A percentile compares a stretch with the other conserved stretches of the same genome.
phyloP scores from a whole-genome alignment of 2,888 invertebrate species.

The Tinea trinotella region DNA sequence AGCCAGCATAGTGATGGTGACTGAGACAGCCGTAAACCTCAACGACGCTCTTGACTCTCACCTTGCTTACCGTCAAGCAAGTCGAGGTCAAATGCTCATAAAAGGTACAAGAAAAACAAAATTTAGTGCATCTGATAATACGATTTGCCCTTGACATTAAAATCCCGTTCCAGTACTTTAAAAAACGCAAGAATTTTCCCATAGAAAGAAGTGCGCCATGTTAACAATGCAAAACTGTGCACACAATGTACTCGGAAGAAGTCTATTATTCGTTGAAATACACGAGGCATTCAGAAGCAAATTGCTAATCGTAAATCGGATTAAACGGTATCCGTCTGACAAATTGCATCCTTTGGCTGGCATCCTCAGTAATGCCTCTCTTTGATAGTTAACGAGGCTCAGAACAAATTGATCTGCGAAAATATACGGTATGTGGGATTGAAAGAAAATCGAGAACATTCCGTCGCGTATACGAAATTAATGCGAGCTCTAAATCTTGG shows the following conservation, averaged over 20 bases:
- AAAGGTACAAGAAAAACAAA: too few species aligned
- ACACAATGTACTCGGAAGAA: not conserved
- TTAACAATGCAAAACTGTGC: slow-evolving; percentile 12
- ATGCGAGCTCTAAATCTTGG: slow-evolving; percentile 33
- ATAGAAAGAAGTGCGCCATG: not conserved
- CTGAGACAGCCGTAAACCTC: too few species aligned
- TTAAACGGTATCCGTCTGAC: slow-evolving; percentile 13
- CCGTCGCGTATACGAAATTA: slow-evolving; percentile 42
- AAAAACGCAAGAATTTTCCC: not conserved
- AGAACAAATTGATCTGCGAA: slow-evolving; percentile 36
- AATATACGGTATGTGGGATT: slow-evolving; percentile 27
- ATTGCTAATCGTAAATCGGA: slow-evolving; percentile 18
- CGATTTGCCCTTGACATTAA: not conserved
- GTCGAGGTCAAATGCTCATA: too few species aligned
- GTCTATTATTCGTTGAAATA: not conserved
- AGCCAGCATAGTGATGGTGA: too few species aligned
- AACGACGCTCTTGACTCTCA: too few species aligned
- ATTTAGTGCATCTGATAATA: too few species aligned
- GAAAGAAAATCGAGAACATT: slow-evolving; percentile 50
- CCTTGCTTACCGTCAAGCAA: too few species aligned
- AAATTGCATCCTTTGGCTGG: slow-evolving; percentile 12
- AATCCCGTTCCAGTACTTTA: not conserved
- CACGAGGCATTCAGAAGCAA: not conserved
- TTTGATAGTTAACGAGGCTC: slow-evolving; percentile 27
- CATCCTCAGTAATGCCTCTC: slow-evolving; percentile 7